Percentiles rank a stretch among this genome's conserved stretches.
Conservation (phyloP, 1,140 invertebrate species). For the Cyclina sinensis region DNA sequence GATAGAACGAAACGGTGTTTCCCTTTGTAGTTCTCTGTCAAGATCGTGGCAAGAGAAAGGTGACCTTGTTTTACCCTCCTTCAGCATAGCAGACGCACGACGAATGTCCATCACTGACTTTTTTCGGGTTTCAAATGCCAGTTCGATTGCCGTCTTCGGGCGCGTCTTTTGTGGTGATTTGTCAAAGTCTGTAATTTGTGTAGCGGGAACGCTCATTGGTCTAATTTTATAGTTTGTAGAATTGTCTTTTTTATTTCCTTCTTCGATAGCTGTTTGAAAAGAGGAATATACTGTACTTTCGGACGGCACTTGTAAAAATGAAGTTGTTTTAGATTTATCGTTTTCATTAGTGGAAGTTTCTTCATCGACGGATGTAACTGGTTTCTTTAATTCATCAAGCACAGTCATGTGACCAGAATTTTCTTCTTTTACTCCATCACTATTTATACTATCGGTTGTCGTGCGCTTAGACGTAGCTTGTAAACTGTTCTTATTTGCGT, state of each 20-base stretch:
- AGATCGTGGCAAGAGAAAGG: constrained; percentile 43
- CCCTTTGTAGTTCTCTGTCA: background rate
- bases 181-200: constrained; percentile 6
- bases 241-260: background rate
- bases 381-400: too few relatives aligned
- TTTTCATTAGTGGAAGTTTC: background rate
- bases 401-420: too few relatives aligned
- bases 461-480: too few relatives aligned
- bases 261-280: background rate
- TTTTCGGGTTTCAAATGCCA: constrained; percentile 18
- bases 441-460: too few relatives aligned
- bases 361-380: background rate
- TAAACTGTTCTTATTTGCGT: too few relatives aligned
- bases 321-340: background rate
- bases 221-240: background rate
- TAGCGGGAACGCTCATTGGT: constrained; percentile 25
- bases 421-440: too few relatives aligned
- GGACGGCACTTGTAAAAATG: constrained; percentile 14
- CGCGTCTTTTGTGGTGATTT: background rate
- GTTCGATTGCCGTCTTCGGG: background rate
- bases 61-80: constrained; percentile 50
- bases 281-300: background rate
- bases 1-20: constrained; percentile 53
- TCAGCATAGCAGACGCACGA: constrained; percentile 24
- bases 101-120: constrained; percentile 34